Base-by-base conservation (phyloP, 2,797 vertebrate species). In the Alca torda region DNA sequence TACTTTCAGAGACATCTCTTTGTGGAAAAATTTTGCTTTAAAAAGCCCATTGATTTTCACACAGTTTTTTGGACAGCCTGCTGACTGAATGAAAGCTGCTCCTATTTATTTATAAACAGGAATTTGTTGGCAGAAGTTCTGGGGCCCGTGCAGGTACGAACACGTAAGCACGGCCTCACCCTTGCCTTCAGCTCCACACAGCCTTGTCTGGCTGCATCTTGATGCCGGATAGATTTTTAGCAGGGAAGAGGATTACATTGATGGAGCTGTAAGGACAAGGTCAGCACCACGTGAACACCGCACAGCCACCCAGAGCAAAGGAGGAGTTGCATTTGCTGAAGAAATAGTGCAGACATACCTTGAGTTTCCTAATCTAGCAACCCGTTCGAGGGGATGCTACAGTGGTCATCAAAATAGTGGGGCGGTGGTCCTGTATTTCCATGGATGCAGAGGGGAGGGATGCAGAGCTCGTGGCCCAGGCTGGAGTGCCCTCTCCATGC, bases 1-100 rank as follows among this genome's bases (percentile, higher is more conserved):
- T 26, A 43, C 46, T 91, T 87, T 73, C 31, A 41, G 68, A 80
- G 7, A 37, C 43, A 59, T 25, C 19, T 60, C 70, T 77, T 63
- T 57, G 56, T 81, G 87, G 85, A 48, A 94, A 95, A 92, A 70
- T 41, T 79, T 90, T 79, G 31, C 41, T 96, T 84, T 41, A 63
- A 85, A 67, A 75, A 92, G 31, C 23, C 48, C 13, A 19, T 67
- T 87, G 70, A 89, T 74, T 77, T 83, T 60, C 64, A 78, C 31
- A 31, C 11, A 10, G 3, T 4, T 78, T 82, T 92, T 84, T 84
- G 1, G 60, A 78, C 35, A 3, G 4, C 21, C 16, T 91, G 24
- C 25, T 77, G n/a, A 45, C 0, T 0, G 45, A 31, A 89, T 59
- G 56, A 83, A 89, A 91, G 48, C 53, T 67, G 30, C 13, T 70